phyloP scores from a whole-genome alignment of 2,797 vertebrate species.

The Myotis planiceps region DNA sequence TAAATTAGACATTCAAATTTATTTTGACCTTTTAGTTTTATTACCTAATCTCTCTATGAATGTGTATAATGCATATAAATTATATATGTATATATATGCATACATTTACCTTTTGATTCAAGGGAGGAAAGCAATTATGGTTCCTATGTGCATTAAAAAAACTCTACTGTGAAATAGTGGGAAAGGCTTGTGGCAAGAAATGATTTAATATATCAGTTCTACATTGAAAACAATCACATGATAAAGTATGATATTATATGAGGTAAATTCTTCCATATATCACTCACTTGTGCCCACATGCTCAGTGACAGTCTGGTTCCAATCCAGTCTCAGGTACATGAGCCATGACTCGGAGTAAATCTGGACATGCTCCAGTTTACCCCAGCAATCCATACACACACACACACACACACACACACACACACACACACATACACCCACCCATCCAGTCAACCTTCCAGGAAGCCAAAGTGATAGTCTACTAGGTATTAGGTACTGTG shows the following conservation, averaged over 20 bases:
- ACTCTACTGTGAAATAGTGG: not conserved
- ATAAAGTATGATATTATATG: conserved; percentile 1
- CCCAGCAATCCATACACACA: no score
- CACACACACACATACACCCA: no score
- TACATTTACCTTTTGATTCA: not conserved
- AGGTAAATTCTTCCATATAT: not conserved
- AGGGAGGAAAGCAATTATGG: not conserved
- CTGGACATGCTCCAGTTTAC: not conserved
- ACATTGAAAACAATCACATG: not conserved
- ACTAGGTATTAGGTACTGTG: not conserved
- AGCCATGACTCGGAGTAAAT: not conserved
- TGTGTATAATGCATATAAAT: not conserved
- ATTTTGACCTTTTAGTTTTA: conserved; percentile 29
- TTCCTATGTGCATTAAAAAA: not conserved
- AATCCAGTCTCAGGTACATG: not conserved
- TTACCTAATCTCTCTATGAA: not conserved
- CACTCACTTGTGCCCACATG: not conserved
- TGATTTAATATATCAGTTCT: not conserved
- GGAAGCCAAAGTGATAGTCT: not conserved
- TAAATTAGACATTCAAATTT: conserved; percentile 1
- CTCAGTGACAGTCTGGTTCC: not conserved
- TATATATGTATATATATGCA: not conserved
- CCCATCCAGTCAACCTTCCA: not conserved
- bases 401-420: no score
- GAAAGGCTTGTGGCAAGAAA: not conserved